phyloP scores from a whole-genome alignment of 2,113 vertebrate species.

The Epinephelus fuscoguttatus region DNA sequence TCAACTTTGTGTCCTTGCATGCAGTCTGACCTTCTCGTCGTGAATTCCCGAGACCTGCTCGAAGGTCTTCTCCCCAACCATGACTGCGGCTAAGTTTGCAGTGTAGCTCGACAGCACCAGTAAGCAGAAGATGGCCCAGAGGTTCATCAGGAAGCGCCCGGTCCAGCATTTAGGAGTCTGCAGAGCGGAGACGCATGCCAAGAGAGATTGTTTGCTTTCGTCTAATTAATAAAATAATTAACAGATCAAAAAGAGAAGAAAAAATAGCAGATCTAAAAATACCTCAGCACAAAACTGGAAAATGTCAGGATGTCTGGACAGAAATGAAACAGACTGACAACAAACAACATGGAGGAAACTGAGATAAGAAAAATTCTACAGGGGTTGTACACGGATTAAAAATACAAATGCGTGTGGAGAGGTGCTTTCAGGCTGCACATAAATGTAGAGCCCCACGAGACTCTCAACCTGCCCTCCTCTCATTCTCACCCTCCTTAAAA shows the following conservation, averaged over 20 bases:
- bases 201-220: neutral
- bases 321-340: neutral
- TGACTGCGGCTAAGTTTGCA: slow-evolving; percentile 95
- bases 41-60: slow-evolving; percentile 96
- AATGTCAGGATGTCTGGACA: slow-evolving; percentile 7
- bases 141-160: slow-evolving; percentile 96
- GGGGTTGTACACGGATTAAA: neutral
- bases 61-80: slow-evolving; percentile 98
- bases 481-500: neutral
- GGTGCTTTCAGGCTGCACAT: slow-evolving; percentile 11
- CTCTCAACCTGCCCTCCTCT: neutral
- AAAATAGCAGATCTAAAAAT: slow-evolving; percentile 27
- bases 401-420: slow-evolving; percentile 2
- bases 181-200: neutral
- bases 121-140: slow-evolving; percentile 98
- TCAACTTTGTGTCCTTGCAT: slow-evolving; percentile 23
- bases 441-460: neutral
- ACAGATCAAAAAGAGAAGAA: neutral
- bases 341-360: neutral
- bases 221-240: neutral
- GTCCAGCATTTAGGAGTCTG: slow-evolving; percentile 96
- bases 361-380: neutral
- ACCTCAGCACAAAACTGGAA: neutral
- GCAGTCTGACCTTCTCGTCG: slow-evolving; percentile 90
- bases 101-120: slow-evolving; percentile 99